Evolutionary conservation across 2,797 vertebrate species (phyloP).

Genomic region (Lophius americanus): DNA sequence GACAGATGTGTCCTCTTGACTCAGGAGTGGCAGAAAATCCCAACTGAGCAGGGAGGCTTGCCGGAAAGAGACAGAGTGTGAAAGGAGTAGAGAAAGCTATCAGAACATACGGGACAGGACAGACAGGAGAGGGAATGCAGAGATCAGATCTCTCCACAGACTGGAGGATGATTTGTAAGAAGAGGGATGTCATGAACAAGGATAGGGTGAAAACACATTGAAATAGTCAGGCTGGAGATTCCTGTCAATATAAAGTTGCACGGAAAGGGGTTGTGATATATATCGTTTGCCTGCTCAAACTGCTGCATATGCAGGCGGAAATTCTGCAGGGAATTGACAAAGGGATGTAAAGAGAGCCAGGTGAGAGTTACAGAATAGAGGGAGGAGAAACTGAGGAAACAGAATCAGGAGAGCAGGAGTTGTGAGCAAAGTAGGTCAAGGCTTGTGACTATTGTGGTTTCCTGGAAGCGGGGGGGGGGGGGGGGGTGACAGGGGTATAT

Average conservation of each 20-base stretch:
- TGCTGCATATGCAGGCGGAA: constrained; percentile 55
- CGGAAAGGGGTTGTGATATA: constrained; percentile 12
- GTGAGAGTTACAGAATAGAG: constrained; percentile 37
- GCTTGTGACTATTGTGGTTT: constrained; percentile 46
- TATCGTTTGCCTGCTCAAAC: constrained; percentile 38
- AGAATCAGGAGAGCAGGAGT: constrained; percentile 26
- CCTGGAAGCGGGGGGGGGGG: constrained; percentile 7
- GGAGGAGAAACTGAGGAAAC: constrained; percentile 10
- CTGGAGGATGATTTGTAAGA: constrained; percentile 22
- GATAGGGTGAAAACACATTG: constrained; percentile 1
- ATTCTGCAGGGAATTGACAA: constrained; percentile 42
- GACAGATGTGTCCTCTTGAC: constrained; percentile 66
- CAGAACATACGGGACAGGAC: constrained; percentile 8
- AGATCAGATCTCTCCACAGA: constrained; percentile 41
- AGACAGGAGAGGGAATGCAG: constrained; percentile 32
- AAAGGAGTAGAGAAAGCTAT: constrained; percentile 15
- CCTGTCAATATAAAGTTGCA: constrained; percentile 11
- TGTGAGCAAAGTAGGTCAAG: constrained; percentile 73
- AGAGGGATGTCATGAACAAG: constrained; percentile 1
- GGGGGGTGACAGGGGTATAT: constrained; percentile 56
- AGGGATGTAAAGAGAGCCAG: constrained; percentile 38
- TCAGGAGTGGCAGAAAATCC: neutral
- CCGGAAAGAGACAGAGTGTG: constrained; percentile 14
- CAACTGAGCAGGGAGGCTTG: constrained; percentile 42
- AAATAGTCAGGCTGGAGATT: constrained; percentile 2